Percentiles rank a stretch among this genome's conserved stretches.
These are phyloP conservation scores for Lepisosteus osseus DNA, from an alignment of 2,113 vertebrate genomes.

Conservation along the genomic window DNA sequence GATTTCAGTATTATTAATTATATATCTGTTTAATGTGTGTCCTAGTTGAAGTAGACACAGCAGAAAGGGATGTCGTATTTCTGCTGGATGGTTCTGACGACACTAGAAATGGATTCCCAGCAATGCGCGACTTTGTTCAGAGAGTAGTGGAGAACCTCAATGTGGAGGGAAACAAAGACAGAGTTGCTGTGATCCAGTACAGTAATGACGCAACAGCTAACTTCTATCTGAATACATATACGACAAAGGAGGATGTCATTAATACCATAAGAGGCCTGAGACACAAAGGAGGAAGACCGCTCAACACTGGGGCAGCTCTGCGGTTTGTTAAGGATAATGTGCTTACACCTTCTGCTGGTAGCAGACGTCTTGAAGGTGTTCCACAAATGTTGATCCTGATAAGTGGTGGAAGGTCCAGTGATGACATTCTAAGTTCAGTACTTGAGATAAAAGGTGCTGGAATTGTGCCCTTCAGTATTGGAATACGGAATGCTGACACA, in stretches of 20 bases:
- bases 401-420: constrained; percentile 57
- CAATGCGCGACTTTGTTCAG: constrained; percentile 76
- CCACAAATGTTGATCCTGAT: constrained; percentile 66
- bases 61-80: constrained; percentile 67
- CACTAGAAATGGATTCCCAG: constrained; percentile 57
- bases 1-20: constrained; percentile 29
- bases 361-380: constrained; percentile 56
- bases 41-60: constrained; percentile 61
- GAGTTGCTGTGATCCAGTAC: constrained; percentile 63
- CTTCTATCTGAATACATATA: constrained; percentile 58
- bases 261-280: constrained; percentile 44
- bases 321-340: constrained; percentile 49
- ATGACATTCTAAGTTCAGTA: constrained; percentile 56
- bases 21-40: constrained; percentile 39
- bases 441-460: constrained; percentile 49
- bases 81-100: constrained; percentile 66
- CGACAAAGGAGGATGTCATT: constrained; percentile 48
- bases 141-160: constrained; percentile 53
- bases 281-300: constrained; percentile 55
- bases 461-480: constrained; percentile 54
- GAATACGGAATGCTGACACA: constrained; percentile 64
- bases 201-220: constrained; percentile 52
- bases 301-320: constrained; percentile 59
- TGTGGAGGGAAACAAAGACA: constrained; percentile 54
- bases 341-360: constrained; percentile 52